A percentile compares a stretch with the other conserved stretches of the same genome.
These are phyloP conservation scores for Pseudorectes ferrugineus DNA, from an alignment of 2,113 vertebrate species.

Conservation along the genomic window DNA sequence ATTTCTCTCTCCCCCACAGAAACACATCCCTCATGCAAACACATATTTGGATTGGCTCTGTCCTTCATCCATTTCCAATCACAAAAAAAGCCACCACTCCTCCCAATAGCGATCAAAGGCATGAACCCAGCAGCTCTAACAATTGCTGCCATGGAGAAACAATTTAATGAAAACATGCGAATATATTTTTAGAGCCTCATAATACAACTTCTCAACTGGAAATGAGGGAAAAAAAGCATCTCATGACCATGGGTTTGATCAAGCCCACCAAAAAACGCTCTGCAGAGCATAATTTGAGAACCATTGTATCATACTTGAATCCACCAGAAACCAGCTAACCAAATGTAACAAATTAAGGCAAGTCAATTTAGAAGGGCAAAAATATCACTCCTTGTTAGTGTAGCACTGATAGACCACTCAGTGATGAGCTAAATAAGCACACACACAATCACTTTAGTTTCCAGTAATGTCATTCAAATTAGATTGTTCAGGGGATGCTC, in stretches of 20 bases:
- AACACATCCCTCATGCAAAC: neutral
- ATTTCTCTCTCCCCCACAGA: neutral
- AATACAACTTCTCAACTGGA: conserved; percentile 26
- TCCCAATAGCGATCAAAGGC: conserved; percentile 17
- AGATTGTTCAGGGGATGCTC: neutral
- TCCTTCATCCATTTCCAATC: conserved; percentile 34
- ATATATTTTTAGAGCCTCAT: conserved; percentile 50
- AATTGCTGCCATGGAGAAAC: conserved; percentile 49
- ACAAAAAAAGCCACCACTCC: conserved; percentile 16
- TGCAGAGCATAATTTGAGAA: neutral
- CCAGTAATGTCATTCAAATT: conserved; percentile 54
- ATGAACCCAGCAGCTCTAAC: neutral
- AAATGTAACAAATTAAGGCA: conserved; percentile 48
- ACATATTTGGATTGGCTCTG: neutral
- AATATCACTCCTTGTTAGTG: conserved; percentile 47
- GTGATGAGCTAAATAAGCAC: conserved; percentile 42
- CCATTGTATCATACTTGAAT: neutral
- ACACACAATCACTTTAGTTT: neutral
- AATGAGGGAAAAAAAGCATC: neutral
- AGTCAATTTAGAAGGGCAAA: conserved; percentile 13
- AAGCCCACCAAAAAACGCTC: conserved; percentile 19
- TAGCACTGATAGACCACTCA: neutral
- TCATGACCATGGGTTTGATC: conserved; percentile 5
- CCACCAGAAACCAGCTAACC: conserved; percentile 18
- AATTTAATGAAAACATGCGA: conserved; percentile 22